phyloP scores from a whole-genome alignment of 2,797 vertebrate genomes.

The Scyliorhinus canicula region DNA sequence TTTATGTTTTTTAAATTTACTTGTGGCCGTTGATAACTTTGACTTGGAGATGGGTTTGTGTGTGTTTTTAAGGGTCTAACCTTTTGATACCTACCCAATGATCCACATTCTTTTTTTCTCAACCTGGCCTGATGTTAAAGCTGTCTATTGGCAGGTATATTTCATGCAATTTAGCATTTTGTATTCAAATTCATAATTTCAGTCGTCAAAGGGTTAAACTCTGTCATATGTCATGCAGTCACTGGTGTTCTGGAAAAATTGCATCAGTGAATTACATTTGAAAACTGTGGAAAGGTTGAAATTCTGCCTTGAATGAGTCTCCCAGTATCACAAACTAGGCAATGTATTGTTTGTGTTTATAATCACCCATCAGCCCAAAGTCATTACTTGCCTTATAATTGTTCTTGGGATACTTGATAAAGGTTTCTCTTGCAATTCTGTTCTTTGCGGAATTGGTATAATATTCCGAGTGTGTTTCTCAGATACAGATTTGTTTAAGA shows the following conservation, averaged over 20 bases:
- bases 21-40: background rate
- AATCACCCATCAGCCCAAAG: background rate
- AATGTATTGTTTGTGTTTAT: background rate
- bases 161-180: background rate
- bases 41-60: constrained; percentile 5
- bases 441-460: background rate
- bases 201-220: constrained; percentile 21
- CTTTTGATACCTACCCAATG: background rate
- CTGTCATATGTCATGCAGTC: background rate
- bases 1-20: background rate
- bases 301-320: background rate
- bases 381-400: background rate
- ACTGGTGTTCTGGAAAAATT: background rate
- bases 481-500: background rate
- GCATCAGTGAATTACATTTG: background rate
- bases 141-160: background rate
- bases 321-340: background rate
- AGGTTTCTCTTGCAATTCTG: background rate
- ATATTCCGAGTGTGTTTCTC: background rate
- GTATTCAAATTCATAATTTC: background rate
- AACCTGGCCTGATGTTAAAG: background rate
- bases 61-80: background rate
- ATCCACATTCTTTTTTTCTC: background rate
- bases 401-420: background rate
- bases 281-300: background rate